Evolutionary conservation across 23 tunicate species (phyloP).

Genomic region (Oikopleura vanhoeffeni): DNA sequence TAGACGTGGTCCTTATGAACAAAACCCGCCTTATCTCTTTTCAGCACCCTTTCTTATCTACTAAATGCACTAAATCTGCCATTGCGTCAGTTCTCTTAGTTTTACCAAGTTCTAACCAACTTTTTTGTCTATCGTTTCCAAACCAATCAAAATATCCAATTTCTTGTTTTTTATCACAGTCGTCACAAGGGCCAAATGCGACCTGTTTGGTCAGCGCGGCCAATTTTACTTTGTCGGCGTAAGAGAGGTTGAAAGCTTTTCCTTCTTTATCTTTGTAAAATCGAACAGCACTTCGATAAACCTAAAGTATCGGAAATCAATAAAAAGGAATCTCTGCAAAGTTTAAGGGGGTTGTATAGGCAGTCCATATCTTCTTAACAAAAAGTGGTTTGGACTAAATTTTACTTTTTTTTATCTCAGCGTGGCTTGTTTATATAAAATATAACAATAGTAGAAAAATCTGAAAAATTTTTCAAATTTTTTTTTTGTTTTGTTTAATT

Average conservation of each 20-base stretch:
- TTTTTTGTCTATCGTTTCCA: conserved; percentile 51
- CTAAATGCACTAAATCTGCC: neutral
- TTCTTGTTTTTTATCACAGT: conserved; percentile 41
- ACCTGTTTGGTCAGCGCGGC: conserved; percentile 85
- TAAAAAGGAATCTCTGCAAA: no score
- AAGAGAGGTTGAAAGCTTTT: conserved; percentile 52
- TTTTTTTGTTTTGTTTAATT: no score
- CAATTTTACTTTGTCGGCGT: conserved; percentile 67
- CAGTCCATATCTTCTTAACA: no score
- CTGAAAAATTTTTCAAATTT: no score
- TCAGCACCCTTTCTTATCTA: no score
- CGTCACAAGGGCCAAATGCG: conserved; percentile 56
- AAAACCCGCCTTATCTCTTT: no score
- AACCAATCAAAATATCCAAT: conserved; percentile 84
- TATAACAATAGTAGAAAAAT: no score
- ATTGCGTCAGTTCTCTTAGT: conserved; percentile 18
- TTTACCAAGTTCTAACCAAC: conserved; percentile 60
- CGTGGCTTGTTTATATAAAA: no score
- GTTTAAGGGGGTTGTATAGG: no score
- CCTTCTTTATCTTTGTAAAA: conserved; percentile 91
- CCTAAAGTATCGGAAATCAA: conserved; percentile 55
- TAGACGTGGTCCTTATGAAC: no score
- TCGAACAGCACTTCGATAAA: conserved; percentile 62
- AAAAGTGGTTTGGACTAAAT: no score
- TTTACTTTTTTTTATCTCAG: no score